Percentiles rank a stretch among this genome's conserved stretches.
phyloP scores from a whole-genome alignment of 2,797 vertebrate genomes.

The Antrozous pallidus region DNA sequence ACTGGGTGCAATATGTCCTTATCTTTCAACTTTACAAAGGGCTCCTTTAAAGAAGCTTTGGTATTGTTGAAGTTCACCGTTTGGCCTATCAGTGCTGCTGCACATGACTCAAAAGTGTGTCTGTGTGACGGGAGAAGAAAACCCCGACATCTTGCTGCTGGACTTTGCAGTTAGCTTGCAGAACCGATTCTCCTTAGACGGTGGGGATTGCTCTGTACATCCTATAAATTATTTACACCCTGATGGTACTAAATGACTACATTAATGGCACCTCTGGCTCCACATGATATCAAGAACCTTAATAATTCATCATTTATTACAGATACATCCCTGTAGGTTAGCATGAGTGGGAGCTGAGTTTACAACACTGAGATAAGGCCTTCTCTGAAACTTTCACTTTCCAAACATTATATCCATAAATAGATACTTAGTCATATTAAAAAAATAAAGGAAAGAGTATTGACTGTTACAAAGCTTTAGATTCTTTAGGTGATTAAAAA shows the following conservation, averaged over 20 bases:
- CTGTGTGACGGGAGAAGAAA: neutral
- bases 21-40: neutral
- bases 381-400: constrained; percentile 13
- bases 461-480: constrained; percentile 1
- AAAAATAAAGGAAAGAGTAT: constrained; percentile 31
- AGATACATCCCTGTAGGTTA: constrained; percentile 43
- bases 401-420: neutral
- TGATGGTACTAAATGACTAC: constrained; percentile 60
- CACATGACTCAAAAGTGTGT: neutral
- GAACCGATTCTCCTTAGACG: constrained; percentile 37
- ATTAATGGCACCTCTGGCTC: constrained; percentile 73
- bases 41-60: neutral
- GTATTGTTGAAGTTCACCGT: neutral
- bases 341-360: constrained; percentile 40
- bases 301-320: constrained; percentile 76
- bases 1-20: neutral
- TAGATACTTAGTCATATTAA: constrained; percentile 33
- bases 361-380: constrained; percentile 23
- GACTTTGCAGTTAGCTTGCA: neutral
- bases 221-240: constrained; percentile 74
- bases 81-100: neutral
- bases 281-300: constrained; percentile 64
- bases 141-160: neutral
- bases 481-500: neutral
- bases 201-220: constrained; percentile 40